Evolutionary conservation across 2,113 vertebrate genomes (phyloP).

Genomic region (Sus scrofa): T2T-Sscrofa CM000826.6:139115501-139116000

Average conservation of each 20-base stretch:
- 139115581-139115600: not conserved
- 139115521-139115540: not conserved
- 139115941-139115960: not conserved
- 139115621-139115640: not conserved
- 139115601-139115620: not conserved
- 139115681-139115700: not conserved
- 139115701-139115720: not conserved
- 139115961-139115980: not conserved
- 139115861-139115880: not conserved
- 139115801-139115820: constrained; percentile 30
- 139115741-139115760: not conserved
- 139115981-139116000: not conserved
- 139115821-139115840: not conserved
- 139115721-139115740: not conserved
- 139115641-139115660: not conserved
- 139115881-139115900: constrained; percentile 30
- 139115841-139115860: not conserved
- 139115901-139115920: constrained; percentile 39
- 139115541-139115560: not conserved
- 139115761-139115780: not conserved
- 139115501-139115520: not conserved
- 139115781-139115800: not conserved
- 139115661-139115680: not conserved
- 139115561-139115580: not conserved
- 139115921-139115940: constrained; percentile 3